Conservation (phyloP, 1,140 invertebrate species). For the Stegodyphus dumicola region DNA sequence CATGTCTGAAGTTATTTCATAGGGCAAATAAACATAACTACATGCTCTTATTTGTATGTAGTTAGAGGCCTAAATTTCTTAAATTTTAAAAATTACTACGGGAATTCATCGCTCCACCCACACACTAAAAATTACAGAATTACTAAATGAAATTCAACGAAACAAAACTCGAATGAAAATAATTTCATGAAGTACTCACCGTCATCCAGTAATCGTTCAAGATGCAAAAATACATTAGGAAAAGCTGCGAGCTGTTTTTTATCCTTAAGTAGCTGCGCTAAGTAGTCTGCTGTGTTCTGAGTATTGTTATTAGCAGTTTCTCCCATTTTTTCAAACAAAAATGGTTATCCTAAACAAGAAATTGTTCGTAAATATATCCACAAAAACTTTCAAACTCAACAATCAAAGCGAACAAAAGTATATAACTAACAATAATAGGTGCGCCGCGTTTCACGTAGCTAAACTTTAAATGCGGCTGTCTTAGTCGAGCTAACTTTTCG, state of each 20-base stretch:
- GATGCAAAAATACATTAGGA: slow-evolving; percentile 99
- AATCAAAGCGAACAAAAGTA: neutral
- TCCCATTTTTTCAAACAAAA: slow-evolving; percentile 36
- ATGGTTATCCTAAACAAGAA: neutral
- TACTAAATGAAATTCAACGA: slow-evolving; percentile 26
- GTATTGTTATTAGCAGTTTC: slow-evolving; percentile 73
- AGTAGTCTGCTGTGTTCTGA: slow-evolving; percentile 98
- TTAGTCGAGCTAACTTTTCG: neutral
- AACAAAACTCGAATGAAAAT: slow-evolving; percentile 7
- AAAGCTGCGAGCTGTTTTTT: slow-evolving; percentile 99
- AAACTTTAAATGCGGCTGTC: neutral
- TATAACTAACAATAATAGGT: neutral
- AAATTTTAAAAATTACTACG: neutral
- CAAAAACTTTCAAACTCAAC: neutral
- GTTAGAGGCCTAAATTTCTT: neutral
- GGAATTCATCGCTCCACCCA: too few species aligned
- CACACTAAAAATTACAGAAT: neutral
- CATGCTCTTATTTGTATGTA: too few species aligned
- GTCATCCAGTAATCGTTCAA: slow-evolving; percentile 98
- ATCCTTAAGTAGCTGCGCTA: slow-evolving; percentile 99
- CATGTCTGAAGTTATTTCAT: too few species aligned
- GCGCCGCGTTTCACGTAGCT: neutral
- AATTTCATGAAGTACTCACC: slow-evolving; percentile 77
- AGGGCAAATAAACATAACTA: too few species aligned
- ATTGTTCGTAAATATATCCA: neutral